Percentiles rank a stretch among this genome's conserved stretches.
Conservation (phyloP, 1,140 invertebrate species). For the Antheraea pernyi region DNA sequence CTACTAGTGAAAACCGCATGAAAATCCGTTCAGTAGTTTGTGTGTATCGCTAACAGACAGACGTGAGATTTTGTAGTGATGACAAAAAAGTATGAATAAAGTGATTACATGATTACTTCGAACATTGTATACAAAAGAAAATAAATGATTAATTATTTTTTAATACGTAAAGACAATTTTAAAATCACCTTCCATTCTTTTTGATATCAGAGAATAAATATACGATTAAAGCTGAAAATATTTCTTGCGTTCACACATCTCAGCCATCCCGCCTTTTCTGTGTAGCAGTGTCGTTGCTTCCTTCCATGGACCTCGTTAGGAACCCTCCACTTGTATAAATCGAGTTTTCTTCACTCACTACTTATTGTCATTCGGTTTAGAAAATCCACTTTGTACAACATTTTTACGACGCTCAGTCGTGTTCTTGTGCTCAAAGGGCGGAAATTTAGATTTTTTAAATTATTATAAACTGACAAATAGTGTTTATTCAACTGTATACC, state of each 20-base stretch:
- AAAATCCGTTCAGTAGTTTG: no score
- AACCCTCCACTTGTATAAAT: conserved; percentile 35
- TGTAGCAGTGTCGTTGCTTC: conserved; percentile 36
- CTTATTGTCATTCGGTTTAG: conserved; percentile 28
- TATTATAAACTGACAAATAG: no score
- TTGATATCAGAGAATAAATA: neutral
- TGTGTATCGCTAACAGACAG: no score
- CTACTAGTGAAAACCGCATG: no score
- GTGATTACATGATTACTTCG: no score
- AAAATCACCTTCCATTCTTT: neutral
- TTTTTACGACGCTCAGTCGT: conserved; percentile 11
- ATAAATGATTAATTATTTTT: no score
- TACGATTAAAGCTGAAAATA: conserved; percentile 12
- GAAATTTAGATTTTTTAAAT: no score
- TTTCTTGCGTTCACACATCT: conserved; percentile 27
- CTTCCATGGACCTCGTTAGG: conserved; percentile 34
- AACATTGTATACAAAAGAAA: no score
- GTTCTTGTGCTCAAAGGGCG: neutral
- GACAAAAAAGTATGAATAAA: no score
- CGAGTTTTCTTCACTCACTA: conserved; percentile 34
- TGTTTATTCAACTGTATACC: no score
- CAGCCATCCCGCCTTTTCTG: conserved; percentile 53
- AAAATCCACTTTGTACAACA: conserved; percentile 21
- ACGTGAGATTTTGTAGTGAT: no score
- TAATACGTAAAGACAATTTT: neutral